These are phyloP conservation scores for Sebastes alutus DNA, from an alignment of 2,797 vertebrate species.

Conservation along the genomic window DNA sequence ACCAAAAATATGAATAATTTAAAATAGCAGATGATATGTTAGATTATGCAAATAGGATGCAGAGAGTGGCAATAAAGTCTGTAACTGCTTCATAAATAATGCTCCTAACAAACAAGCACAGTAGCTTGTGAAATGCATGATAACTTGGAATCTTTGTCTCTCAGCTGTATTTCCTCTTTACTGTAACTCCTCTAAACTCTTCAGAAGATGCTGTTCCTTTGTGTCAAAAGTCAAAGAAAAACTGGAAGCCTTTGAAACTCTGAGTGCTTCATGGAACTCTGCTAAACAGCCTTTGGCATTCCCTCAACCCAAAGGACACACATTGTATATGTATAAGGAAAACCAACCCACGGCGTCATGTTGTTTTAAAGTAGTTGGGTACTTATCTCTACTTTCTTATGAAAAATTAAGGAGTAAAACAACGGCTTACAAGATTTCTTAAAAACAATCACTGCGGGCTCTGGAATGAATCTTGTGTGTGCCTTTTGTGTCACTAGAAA, in stretches of 20 bases:
- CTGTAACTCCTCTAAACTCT: neutral
- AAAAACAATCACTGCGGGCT: neutral
- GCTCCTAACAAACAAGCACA: conserved; percentile 3
- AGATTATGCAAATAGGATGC: conserved; percentile 13
- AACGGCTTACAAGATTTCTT: neutral
- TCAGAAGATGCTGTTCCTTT: neutral
- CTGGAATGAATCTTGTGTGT: neutral
- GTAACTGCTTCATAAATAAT: conserved; percentile 23
- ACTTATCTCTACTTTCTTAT: neutral
- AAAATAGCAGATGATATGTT: neutral
- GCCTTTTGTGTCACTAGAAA: neutral
- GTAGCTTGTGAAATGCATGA: neutral
- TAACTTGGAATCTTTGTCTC: conserved; percentile 1
- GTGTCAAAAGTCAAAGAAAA: conserved; percentile 30
- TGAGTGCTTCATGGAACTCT: neutral
- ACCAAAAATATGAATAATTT: neutral
- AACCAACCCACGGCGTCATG: neutral
- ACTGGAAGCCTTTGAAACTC: neutral
- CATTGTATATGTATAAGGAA: neutral
- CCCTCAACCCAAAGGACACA: neutral
- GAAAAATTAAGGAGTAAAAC: neutral
- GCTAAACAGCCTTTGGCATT: conserved; percentile 29
- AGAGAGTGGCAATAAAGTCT: neutral
- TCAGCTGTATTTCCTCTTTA: neutral
- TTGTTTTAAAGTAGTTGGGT: neutral